Conservation (phyloP, 1,140 invertebrate species). For the Parasteatoda tepidariorum region DNA sequence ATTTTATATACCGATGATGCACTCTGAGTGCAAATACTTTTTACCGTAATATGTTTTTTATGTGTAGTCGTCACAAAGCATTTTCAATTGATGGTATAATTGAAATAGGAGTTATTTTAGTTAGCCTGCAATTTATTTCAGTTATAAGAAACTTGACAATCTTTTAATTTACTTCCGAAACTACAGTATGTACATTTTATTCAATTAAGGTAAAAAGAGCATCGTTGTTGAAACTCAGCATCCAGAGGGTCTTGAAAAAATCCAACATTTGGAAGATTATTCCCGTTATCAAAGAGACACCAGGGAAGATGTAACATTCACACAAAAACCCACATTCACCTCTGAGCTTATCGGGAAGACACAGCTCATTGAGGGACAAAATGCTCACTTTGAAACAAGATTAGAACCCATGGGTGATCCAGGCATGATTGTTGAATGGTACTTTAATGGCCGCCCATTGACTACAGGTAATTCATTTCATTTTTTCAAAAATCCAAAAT, state of each 20-base stretch:
- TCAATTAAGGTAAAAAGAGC: conserved; percentile 81
- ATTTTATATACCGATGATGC: not conserved
- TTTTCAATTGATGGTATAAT: not conserved
- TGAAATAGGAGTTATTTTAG: not conserved
- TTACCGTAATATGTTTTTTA: not conserved
- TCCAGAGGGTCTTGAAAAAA: conserved; percentile 86
- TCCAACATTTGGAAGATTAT: conserved; percentile 86
- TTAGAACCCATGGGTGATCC: conserved; percentile 93
- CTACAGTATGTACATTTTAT: no score
- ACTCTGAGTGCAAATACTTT: not conserved
- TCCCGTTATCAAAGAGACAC: conserved; percentile 69
- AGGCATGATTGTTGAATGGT: conserved; percentile 91
- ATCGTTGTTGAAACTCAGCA: conserved; percentile 88
- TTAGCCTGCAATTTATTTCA: not conserved
- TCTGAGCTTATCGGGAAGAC: conserved; percentile 89
- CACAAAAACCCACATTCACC: conserved; percentile 84
- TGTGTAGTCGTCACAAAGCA: not conserved
- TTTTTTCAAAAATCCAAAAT: no score
- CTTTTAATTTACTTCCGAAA: not conserved
- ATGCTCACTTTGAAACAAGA: conserved; percentile 78
- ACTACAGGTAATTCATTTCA: conserved; percentile 58
- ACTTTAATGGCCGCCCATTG: conserved; percentile 83
- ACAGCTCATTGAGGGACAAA: conserved; percentile 85
- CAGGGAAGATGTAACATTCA: conserved; percentile 81
- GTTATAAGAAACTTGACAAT: not conserved